Percentiles rank a stretch among this genome's conserved stretches.
Conservation (phyloP, 1,140 invertebrate genomes). For the Pseudachorutes palmiensis region DNA sequence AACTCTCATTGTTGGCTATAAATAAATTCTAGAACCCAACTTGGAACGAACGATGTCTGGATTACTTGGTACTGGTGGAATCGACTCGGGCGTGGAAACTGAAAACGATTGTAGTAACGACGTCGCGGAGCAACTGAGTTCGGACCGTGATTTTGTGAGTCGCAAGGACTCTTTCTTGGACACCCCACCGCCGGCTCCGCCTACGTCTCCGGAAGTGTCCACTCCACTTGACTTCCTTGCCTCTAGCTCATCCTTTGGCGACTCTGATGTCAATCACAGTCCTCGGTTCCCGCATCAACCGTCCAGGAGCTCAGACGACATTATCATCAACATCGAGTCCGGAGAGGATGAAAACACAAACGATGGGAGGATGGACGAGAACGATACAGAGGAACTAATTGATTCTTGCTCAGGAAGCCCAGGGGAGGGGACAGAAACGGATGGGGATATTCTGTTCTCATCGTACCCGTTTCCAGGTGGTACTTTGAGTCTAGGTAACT, state of each 20-base stretch:
- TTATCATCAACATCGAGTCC: constrained; percentile 13
- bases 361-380: constrained; percentile 13
- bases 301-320: constrained; percentile 13
- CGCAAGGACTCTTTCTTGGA: constrained; percentile 20
- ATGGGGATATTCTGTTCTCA: not conserved
- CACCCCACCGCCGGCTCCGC: constrained; percentile 31
- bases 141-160: constrained; percentile 15
- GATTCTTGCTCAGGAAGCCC: not conserved
- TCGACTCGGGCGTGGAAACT: constrained; percentile 57
- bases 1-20: no score
- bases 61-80: not conserved
- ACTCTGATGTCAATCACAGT: not conserved
- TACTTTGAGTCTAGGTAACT: no score
- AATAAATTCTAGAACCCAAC: no score
- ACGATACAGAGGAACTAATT: not conserved
- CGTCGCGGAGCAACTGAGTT: constrained; percentile 26
- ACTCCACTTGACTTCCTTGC: not conserved
- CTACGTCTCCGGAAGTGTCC: constrained; percentile 32
- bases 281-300: not conserved
- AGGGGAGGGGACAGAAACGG: not conserved
- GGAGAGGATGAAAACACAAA: not conserved
- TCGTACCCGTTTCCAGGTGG: not conserved
- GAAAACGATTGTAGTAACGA: constrained; percentile 55
- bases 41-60: not conserved
- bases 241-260: not conserved